Evolutionary conservation across 2,113 vertebrate species (phyloP).

Genomic region (Choloepus hoffmanni): DNA sequence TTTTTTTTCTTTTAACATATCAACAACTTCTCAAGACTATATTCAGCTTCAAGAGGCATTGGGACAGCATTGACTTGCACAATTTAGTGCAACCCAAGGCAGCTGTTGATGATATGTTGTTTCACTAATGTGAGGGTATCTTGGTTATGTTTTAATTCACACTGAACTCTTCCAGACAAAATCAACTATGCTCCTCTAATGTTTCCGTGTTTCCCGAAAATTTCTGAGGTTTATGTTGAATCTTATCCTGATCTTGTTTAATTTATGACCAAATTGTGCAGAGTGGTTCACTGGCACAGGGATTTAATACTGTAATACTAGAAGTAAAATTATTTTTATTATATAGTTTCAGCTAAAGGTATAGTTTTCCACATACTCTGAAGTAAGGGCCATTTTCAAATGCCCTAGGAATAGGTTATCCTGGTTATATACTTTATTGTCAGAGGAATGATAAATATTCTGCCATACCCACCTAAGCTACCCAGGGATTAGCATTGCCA

Average conservation of each 20-base stretch:
- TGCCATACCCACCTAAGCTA: background rate
- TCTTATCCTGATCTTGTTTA: background rate
- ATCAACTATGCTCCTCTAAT: background rate
- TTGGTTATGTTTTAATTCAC: background rate
- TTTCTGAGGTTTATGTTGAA: background rate
- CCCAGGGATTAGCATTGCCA: background rate
- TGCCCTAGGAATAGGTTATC: background rate
- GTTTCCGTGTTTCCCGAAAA: background rate
- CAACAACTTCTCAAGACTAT: background rate
- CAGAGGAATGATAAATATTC: background rate
- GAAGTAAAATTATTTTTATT: background rate
- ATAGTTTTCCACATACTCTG: background rate
- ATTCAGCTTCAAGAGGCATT: background rate
- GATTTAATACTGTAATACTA: slow-evolving; percentile 19
- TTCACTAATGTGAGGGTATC: background rate
- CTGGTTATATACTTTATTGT: background rate
- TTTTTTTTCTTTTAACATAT: slow-evolving; percentile 7
- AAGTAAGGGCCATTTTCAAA: background rate
- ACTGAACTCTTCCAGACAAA: background rate
- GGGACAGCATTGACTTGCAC: background rate
- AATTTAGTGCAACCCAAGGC: background rate
- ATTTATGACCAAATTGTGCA: background rate
- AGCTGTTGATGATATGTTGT: background rate
- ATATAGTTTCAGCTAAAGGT: background rate
- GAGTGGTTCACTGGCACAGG: background rate